A percentile compares a stretch with the other conserved stretches of the same genome.
These are phyloP conservation scores for Zosterops hypoxanthus DNA, from an alignment of 2,113 vertebrate species.

Conservation along the genomic window DNA sequence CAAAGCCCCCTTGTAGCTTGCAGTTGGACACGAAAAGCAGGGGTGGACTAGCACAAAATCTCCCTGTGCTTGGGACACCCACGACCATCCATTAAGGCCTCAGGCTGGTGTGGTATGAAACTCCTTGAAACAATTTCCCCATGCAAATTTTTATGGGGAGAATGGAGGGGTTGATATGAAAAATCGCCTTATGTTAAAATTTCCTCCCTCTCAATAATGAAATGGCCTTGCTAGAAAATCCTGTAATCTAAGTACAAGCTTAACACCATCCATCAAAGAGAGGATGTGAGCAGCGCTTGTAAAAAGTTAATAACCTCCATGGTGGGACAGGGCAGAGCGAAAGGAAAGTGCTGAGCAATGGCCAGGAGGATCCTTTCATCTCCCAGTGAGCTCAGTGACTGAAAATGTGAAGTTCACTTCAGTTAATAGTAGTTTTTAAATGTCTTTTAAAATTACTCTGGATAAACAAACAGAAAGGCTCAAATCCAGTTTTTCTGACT, in stretches of 20 bases:
- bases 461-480: not conserved
- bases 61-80: not conserved
- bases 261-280: conserved; percentile 46
- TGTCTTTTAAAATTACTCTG: not conserved
- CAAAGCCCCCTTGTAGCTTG: not conserved
- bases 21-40: rapidly evolving
- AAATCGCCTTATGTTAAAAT: not conserved
- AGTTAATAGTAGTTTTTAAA: not conserved
- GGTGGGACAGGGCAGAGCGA: not conserved
- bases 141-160: not conserved
- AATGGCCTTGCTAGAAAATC: conserved; percentile 15
- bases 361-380: conserved; percentile 48
- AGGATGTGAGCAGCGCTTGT: conserved; percentile 35
- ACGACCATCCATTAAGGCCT: not conserved
- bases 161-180: not conserved
- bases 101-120: not conserved
- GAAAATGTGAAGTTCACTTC: conserved; percentile 18
- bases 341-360: conserved; percentile 34
- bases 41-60: not conserved
- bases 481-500: not conserved
- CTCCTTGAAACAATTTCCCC: not conserved
- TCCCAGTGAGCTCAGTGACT: conserved; percentile 29
- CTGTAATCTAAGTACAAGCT: conserved; percentile 18
- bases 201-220: not conserved
- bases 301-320: conserved; percentile 59